Evolutionary conservation across 2,797 vertebrate genomes (phyloP).

Genomic region (Poeciliopsis paucimaculata): DNA sequence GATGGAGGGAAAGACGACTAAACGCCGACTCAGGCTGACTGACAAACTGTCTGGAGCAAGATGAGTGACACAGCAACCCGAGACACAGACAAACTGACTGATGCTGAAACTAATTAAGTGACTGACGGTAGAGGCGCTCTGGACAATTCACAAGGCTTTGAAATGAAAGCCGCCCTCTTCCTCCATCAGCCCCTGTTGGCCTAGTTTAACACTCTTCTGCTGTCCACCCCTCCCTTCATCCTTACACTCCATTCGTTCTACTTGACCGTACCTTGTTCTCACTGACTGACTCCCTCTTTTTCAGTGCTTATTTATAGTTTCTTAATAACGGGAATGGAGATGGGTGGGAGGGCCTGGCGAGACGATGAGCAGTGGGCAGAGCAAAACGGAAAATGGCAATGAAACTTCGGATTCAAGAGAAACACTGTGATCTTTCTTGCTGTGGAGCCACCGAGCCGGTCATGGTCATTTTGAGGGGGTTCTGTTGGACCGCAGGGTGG

Average conservation of each 20-base stretch:
- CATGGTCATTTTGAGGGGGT: background rate
- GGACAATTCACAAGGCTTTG: slow-evolving; percentile 39
- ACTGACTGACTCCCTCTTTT: slow-evolving; percentile 27
- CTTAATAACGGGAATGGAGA: slow-evolving; percentile 60
- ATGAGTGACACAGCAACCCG: slow-evolving; percentile 44
- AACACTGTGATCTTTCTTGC: background rate
- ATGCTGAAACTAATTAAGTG: slow-evolving; percentile 63
- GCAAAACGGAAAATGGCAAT: background rate
- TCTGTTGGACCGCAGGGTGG: background rate
- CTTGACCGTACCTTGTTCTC: slow-evolving; percentile 43
- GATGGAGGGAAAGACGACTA: slow-evolving; percentile 34
- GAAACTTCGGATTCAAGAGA: background rate
- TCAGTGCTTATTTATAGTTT: slow-evolving; percentile 56
- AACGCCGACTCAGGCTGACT: slow-evolving; percentile 37
- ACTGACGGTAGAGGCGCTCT: slow-evolving; percentile 45
- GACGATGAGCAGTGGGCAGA: background rate
- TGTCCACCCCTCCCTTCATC: slow-evolving; percentile 39
- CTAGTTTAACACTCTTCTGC: slow-evolving; percentile 51
- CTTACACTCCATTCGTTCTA: slow-evolving; percentile 42
- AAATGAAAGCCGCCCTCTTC: slow-evolving; percentile 40
- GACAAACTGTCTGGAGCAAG: slow-evolving; percentile 55
- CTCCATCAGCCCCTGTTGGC: slow-evolving; percentile 48
- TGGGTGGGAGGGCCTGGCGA: slow-evolving; percentile 25
- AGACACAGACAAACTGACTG: slow-evolving; percentile 51
- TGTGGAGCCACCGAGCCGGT: background rate